These are phyloP conservation scores for Silurus asotus DNA, from an alignment of 2,113 vertebrate species.

Conservation along the genomic window DNA sequence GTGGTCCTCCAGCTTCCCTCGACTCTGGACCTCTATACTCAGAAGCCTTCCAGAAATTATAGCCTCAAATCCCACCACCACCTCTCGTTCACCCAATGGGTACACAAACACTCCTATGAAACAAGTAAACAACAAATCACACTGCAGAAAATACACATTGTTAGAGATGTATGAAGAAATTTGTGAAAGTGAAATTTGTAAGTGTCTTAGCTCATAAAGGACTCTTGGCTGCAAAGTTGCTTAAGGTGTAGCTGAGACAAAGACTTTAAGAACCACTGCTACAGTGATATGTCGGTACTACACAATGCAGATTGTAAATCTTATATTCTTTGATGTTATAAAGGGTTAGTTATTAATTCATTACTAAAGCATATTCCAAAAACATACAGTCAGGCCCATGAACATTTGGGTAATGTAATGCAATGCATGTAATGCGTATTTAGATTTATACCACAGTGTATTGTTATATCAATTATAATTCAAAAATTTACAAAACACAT, in stretches of 20 bases:
- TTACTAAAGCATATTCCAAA: background rate
- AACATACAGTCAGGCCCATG: background rate
- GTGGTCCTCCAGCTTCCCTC: conserved; percentile 78
- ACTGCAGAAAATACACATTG: background rate
- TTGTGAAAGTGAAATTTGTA: background rate
- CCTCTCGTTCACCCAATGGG: conserved; percentile 88
- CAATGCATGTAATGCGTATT: background rate
- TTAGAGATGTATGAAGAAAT: background rate
- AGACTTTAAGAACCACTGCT: background rate
- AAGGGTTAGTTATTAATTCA: no score
- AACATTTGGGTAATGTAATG: no score
- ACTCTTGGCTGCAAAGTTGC: background rate
- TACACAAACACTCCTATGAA: conserved; percentile 89
- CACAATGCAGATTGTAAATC: background rate
- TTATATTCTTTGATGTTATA: background rate
- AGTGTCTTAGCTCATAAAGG: background rate
- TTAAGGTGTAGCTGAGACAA: background rate
- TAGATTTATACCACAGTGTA: background rate
- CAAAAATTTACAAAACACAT: no score
- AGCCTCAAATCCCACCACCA: conserved; percentile 87
- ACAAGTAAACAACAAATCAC: background rate
- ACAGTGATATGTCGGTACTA: background rate
- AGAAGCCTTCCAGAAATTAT: conserved; percentile 76
- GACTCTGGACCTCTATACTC: conserved; percentile 84
- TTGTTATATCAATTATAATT: background rate